Base-by-base conservation (phyloP, 2,888 invertebrate species). In the Neoscelio sp. region DNA sequence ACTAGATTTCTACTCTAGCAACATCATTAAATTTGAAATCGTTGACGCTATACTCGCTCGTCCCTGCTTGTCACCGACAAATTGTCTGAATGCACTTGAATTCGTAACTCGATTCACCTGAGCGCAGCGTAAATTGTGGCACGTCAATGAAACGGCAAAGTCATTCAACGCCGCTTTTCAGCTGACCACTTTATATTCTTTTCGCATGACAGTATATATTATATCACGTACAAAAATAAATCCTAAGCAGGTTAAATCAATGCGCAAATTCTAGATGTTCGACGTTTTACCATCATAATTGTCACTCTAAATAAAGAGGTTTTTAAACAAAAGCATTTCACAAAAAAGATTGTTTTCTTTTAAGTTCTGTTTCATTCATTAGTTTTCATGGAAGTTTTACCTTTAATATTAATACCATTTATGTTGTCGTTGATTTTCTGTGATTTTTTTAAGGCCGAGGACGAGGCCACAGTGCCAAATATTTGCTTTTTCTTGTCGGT, bases 51-150 rank as follows among this genome's bases (percentile, higher is more conserved):
- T 10, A n/a, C n/a, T n/a, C n/a, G 26, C 13, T 15, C 7, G 7
- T 23, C 28, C 13, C n/a, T 20, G 4, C 40, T 23, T 13, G 26
- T 26, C 26, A 17, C 42, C 7, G 15, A 15, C 8, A 58, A 42
- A 58, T 13, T 38, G 20, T 58, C 38, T 42, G n/a, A 23, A 26
- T 58, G 20, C 15, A 40, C 26, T 58, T 42, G n/a, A 58, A 42
- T 26, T 40, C 15, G 56, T 58, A 58, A 58, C 40, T 58, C 30
- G 23, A 62, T 35, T 33, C 30, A 23, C 5, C 15, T 23, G 33
- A 35, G 33, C 10, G 4, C 46, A 15, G 13, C 20, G n/a, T 13
- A 42, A 40, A 23, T 42, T 26, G 20, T 26, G 15, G 18, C 13
- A 38, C 38, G 13, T 38, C 38, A 38, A 38, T 38, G 38, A 38